These are phyloP conservation scores for Chalcis sispes DNA, from an alignment of 2,888 invertebrate species.

Conservation along the genomic window DNA sequence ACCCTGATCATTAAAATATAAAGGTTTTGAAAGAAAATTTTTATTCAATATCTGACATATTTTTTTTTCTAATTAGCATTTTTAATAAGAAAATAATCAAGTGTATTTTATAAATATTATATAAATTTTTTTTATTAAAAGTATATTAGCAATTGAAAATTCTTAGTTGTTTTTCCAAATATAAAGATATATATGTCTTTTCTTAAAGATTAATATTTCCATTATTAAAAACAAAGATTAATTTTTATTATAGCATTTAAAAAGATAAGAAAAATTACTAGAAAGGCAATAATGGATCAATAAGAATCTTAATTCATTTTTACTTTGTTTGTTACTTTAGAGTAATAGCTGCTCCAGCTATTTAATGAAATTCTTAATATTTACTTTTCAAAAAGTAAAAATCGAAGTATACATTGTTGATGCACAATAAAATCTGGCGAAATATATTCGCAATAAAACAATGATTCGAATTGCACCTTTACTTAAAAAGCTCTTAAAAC, in stretches of 20 bases:
- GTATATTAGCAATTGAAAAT: slow-evolving; percentile 49
- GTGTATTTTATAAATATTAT: slow-evolving; percentile 22
- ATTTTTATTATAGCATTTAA: slow-evolving; percentile 18
- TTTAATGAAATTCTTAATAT: slow-evolving; percentile 39
- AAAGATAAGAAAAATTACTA: slow-evolving; percentile 43
- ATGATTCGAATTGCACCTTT: slow-evolving; percentile 55
- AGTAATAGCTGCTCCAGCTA: slow-evolving; percentile 41
- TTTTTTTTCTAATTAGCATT: slow-evolving; percentile 19
- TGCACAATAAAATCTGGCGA: slow-evolving; percentile 49
- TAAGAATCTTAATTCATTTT: slow-evolving; percentile 36
- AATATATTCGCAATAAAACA: slow-evolving; percentile 50
- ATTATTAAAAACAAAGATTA: slow-evolving; percentile 35
- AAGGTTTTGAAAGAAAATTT: slow-evolving; percentile 19
- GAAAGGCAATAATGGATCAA: slow-evolving; percentile 35
- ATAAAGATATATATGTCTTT: slow-evolving; percentile 40
- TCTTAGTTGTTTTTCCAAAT: slow-evolving; percentile 35
- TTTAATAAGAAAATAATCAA: slow-evolving; percentile 12
- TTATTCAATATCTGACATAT: slow-evolving; percentile 24
- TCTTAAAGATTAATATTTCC: slow-evolving; percentile 38
- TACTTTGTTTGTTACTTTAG: slow-evolving; percentile 47
- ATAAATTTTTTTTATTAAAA: slow-evolving; percentile 45
- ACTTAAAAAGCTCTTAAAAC: slow-evolving; percentile 48
- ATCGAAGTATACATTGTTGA: slow-evolving; percentile 50
- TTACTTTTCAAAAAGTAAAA: slow-evolving; percentile 44
- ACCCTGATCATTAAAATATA: slow-evolving; percentile 13